A percentile compares a stretch with the other conserved stretches of the same genome.
Conservation (phyloP, 2,113 vertebrate genomes). For the Eretmodus cyanostictus region DNA sequence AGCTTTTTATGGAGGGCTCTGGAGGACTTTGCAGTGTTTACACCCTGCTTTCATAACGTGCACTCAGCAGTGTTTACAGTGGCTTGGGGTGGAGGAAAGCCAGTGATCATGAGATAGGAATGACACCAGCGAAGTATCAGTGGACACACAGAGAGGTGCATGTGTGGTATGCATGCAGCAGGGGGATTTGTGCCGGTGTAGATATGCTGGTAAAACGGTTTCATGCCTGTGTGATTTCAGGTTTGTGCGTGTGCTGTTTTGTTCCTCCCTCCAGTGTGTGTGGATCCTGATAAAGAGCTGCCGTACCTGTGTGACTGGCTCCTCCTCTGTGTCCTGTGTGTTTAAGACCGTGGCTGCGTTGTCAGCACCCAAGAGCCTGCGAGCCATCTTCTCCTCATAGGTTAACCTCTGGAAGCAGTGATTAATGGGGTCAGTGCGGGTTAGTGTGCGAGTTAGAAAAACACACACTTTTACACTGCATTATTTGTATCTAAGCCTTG, state of each 20-base stretch:
- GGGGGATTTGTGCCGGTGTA: not conserved
- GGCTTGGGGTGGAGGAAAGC: not conserved
- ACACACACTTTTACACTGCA: constrained; percentile 22
- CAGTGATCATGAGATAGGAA: constrained; percentile 12
- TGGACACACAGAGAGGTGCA: not conserved
- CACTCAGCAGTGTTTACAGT: constrained; percentile 23
- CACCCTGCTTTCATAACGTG: constrained; percentile 3
- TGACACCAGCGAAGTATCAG: not conserved
- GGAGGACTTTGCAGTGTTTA: constrained; percentile 39
- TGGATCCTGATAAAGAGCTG: not conserved
- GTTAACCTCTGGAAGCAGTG: constrained; percentile 86
- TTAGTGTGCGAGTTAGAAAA: constrained; percentile 64
- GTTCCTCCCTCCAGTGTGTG: not conserved
- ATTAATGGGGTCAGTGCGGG: constrained; percentile 61
- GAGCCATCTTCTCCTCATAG: constrained; percentile 98
- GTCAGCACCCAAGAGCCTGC: constrained; percentile 91
- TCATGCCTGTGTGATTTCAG: not conserved
- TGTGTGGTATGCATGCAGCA: not conserved
- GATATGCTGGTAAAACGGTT: not conserved
- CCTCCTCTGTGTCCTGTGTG: constrained; percentile 87
- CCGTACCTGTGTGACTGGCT: constrained; percentile 79
- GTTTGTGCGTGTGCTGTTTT: not conserved
- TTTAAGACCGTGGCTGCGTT: constrained; percentile 90
- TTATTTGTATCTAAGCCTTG: not conserved
- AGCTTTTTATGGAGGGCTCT: constrained; percentile 49